phyloP scores from a whole-genome alignment of 2,113 vertebrate species.

The Bettongia penicillata region DNA sequence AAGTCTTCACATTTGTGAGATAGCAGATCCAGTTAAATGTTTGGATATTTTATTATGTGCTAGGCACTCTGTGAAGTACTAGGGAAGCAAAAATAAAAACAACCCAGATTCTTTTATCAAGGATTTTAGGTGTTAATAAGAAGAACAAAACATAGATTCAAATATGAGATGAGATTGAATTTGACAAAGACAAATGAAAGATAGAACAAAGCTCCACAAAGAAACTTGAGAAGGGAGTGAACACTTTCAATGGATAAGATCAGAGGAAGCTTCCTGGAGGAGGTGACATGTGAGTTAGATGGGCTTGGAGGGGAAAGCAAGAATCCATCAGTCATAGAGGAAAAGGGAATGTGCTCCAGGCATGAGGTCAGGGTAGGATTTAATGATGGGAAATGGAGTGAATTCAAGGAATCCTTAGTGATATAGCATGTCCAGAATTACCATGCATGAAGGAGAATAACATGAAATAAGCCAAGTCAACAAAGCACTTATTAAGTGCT shows the following conservation, averaged over 20 bases:
- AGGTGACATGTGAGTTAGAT: neutral
- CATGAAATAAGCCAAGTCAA: neutral
- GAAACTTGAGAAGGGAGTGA: neutral
- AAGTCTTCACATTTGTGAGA: neutral
- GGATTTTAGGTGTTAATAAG: neutral
- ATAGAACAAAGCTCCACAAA: neutral
- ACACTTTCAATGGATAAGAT: neutral
- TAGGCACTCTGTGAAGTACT: neutral
- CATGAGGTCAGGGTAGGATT: neutral
- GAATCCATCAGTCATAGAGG: neutral
- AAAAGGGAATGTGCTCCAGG: neutral
- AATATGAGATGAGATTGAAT: neutral
- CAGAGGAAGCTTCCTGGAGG: neutral
- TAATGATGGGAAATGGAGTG: neutral
- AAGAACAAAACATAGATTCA: neutral
- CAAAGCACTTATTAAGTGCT: neutral
- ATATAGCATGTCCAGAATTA: neutral
- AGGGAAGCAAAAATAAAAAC: neutral
- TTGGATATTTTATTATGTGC: neutral
- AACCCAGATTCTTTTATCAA: neutral
- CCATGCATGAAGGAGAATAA: neutral
- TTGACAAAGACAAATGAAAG: neutral
- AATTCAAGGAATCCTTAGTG: neutral
- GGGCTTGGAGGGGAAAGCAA: neutral
- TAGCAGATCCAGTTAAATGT: neutral